A percentile compares a stretch with the other conserved stretches of the same genome.
Conservation (phyloP, 2,113 vertebrate genomes). For the Syngnathus scovelli region DNA sequence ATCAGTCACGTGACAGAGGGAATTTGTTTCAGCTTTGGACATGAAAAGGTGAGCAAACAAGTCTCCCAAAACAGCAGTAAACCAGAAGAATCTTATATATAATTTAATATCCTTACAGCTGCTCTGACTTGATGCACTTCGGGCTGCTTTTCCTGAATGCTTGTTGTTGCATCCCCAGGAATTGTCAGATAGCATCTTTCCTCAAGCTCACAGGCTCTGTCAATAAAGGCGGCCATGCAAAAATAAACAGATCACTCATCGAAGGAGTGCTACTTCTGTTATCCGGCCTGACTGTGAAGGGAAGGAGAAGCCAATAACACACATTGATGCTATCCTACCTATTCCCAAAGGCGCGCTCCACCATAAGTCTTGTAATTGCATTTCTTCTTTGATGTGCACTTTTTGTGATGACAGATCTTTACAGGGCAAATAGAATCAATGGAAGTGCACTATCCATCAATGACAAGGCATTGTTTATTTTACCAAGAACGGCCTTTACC, state of each 20-base stretch:
- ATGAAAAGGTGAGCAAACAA: conserved; percentile 20
- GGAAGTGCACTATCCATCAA: conserved; percentile 21
- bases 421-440: conserved; percentile 29
- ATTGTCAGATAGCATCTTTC: conserved; percentile 54
- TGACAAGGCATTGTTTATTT: conserved; percentile 21
- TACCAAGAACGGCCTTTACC: conserved; percentile 19
- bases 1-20: conserved; percentile 33
- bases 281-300: conserved; percentile 39
- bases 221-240: conserved; percentile 61
- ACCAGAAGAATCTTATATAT: conserved; percentile 29
- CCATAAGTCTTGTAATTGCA: conserved; percentile 26
- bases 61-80: conserved; percentile 20
- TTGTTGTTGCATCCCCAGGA: conserved; percentile 43
- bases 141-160: conserved; percentile 41
- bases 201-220: conserved; percentile 48
- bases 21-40: conserved; percentile 18
- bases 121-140: conserved; percentile 48
- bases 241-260: conserved; percentile 66
- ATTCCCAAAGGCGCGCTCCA: conserved; percentile 37
- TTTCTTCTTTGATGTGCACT: conserved; percentile 40
- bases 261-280: conserved; percentile 56
- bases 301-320: conserved; percentile 47
- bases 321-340: conserved; percentile 38
- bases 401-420: conserved; percentile 41
- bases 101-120: conserved; percentile 34